A percentile compares a stretch with the other conserved stretches of the same genome.
These are phyloP conservation scores for Mastomys coucha DNA, from an alignment of 2,113 vertebrate species.

Conservation along the genomic window DNA sequence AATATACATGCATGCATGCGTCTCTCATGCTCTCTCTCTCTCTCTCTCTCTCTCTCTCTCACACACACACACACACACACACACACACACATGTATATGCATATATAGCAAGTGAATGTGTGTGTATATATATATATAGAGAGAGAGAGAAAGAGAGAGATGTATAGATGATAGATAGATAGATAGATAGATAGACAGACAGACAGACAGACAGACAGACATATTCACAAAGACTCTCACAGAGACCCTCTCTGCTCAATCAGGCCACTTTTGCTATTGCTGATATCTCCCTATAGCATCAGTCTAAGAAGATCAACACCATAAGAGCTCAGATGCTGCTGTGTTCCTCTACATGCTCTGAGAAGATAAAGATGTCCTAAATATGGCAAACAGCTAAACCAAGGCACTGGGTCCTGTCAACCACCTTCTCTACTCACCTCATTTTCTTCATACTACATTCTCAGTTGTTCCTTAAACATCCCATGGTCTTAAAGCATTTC, in stretches of 20 bases:
- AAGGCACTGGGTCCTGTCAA: background rate
- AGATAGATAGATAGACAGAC: too few species aligned
- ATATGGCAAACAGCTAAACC: background rate
- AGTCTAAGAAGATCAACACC: background rate
- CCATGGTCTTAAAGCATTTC: background rate
- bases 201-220: too few species aligned
- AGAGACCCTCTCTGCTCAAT: background rate
- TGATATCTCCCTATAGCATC: background rate
- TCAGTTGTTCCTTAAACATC: background rate
- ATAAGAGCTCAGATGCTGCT: background rate
- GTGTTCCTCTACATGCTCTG: background rate
- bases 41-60: background rate
- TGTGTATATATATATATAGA: too few species aligned
- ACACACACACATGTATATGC: too few species aligned
- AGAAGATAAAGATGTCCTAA: background rate
- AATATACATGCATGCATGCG: background rate
- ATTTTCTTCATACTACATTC: background rate
- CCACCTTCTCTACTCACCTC: background rate
- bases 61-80: too few species aligned
- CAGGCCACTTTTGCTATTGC: background rate
- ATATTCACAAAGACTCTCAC: background rate
- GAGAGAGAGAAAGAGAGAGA: too few species aligned
- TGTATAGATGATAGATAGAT: too few species aligned
- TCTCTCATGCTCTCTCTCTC: background rate
- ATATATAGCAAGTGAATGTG: too few species aligned